Conservation (phyloP, 2,113 vertebrate genomes). For the Cyanoramphus novaezelandiae region DNA sequence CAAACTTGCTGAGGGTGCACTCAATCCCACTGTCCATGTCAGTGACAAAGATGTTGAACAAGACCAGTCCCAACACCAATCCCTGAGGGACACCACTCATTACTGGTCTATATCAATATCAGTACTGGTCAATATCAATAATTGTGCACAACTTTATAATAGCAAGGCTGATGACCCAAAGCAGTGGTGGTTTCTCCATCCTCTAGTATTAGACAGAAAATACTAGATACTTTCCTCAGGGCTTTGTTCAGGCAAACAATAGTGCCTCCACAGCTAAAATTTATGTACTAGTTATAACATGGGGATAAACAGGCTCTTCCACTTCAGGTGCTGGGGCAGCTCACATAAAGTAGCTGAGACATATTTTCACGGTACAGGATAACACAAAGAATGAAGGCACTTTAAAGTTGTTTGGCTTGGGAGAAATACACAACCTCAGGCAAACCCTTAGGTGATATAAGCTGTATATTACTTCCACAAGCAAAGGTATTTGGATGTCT, state of each 20-base stretch:
- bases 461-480: neutral
- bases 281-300: fast-evolving
- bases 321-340: neutral
- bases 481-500: neutral
- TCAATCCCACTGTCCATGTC: too few relatives aligned
- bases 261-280: neutral
- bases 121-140: too few relatives aligned
- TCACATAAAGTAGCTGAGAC: neutral
- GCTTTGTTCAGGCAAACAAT: neutral
- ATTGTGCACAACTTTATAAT: neutral
- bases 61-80: too few relatives aligned
- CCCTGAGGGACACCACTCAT: too few relatives aligned
- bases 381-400: neutral
- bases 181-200: neutral
- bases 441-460: neutral
- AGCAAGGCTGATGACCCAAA: neutral
- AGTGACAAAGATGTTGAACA: too few relatives aligned
- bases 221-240: neutral
- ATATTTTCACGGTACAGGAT: neutral
- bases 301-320: neutral
- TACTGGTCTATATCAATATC: too few relatives aligned
- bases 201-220: neutral
- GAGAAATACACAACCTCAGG: neutral
- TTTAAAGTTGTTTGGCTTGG: neutral
- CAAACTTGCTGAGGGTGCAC: too few relatives aligned